Conservation (phyloP, 2,797 vertebrate genomes). For the Mus spretus region DNA sequence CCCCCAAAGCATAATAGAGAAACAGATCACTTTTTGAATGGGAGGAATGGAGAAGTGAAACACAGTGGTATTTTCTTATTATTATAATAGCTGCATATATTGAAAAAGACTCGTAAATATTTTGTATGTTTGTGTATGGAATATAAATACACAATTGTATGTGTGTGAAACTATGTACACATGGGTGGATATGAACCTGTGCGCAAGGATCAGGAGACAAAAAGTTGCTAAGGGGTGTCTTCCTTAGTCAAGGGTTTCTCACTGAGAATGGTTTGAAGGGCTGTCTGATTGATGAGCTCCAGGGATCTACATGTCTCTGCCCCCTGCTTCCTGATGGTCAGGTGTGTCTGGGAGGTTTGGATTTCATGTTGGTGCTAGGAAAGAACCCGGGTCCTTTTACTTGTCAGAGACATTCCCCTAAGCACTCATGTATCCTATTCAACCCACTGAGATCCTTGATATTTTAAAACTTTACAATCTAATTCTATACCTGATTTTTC, state of each 20-base stretch:
- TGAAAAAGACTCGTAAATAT: background rate
- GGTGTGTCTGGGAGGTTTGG: background rate
- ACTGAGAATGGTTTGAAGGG: background rate
- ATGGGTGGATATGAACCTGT: background rate
- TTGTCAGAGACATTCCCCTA: background rate
- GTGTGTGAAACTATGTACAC: background rate
- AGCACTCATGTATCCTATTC: background rate
- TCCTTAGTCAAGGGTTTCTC: background rate
- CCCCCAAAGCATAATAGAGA: conserved; percentile 1
- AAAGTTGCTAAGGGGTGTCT: background rate
- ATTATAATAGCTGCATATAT: background rate
- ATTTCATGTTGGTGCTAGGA: background rate
- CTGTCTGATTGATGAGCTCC: background rate
- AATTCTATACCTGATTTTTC: conserved; percentile 7
- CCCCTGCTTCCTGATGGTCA: background rate
- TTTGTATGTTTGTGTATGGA: background rate
- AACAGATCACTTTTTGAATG: background rate
- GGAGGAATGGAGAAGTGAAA: background rate
- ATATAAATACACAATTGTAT: background rate
- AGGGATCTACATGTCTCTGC: background rate
- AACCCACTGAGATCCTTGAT: background rate
- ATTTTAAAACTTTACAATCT: background rate
- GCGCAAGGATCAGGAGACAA: background rate
- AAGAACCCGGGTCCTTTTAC: background rate
- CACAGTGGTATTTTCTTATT: background rate